These are phyloP conservation scores for Temnothorax nylanderi DNA, from an alignment of 1,140 invertebrate genomes.

Conservation along the genomic window DNA sequence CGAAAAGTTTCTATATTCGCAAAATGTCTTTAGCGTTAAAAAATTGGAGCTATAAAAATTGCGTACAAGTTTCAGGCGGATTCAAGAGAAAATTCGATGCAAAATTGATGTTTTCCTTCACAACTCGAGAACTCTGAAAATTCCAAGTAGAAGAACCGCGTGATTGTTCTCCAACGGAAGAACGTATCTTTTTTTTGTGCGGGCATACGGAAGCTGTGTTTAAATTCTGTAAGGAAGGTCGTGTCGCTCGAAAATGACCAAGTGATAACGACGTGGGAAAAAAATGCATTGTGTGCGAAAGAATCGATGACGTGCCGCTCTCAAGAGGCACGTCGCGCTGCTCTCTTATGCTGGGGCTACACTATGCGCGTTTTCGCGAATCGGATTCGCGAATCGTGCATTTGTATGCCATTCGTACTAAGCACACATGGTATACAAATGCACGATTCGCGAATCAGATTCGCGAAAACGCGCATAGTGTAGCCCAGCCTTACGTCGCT, in stretches of 20 bases:
- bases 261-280: constrained; percentile 1
- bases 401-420: too few species aligned
- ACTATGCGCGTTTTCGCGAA: too few species aligned
- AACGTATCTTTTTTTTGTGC: background rate
- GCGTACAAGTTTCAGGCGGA: background rate
- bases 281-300: background rate
- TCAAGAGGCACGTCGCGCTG: background rate
- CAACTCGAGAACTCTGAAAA: background rate
- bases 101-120: background rate
- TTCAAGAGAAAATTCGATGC: background rate
- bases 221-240: constrained; percentile 49
- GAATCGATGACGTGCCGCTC: constrained; percentile 4
- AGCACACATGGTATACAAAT: too few species aligned
- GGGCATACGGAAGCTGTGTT: background rate
- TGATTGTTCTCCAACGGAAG: background rate
- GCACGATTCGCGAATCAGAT: too few species aligned
- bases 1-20: background rate
- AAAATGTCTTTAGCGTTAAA: background rate
- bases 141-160: too few species aligned
- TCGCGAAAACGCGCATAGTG: too few species aligned
- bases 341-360: too few species aligned
- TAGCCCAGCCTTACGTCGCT: too few species aligned
- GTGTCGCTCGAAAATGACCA: background rate
- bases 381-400: too few species aligned
- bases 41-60: background rate